These are phyloP conservation scores for Darevskia nairensis DNA, from an alignment of 2,797 vertebrate genomes.

Conservation along the genomic window DNA sequence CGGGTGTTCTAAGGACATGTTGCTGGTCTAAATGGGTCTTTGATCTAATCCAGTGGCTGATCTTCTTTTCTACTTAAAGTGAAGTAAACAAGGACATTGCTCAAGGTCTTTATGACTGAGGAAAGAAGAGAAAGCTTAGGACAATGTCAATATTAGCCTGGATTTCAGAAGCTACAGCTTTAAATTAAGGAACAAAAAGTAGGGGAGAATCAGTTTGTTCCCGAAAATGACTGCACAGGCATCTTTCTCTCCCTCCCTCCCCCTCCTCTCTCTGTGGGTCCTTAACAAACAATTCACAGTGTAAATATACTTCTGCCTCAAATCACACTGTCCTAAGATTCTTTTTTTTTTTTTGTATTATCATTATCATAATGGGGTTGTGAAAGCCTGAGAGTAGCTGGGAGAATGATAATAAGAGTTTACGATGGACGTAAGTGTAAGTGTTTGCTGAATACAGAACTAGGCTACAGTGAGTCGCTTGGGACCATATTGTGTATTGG, in stretches of 20 bases:
- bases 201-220: constrained; percentile 51
- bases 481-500: constrained; percentile 36
- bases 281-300: constrained; percentile 63
- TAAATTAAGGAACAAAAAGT: constrained; percentile 29
- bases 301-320: constrained; percentile 71
- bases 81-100: constrained; percentile 30
- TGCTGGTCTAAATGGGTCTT: no score
- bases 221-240: constrained; percentile 26
- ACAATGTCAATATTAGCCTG: constrained; percentile 31
- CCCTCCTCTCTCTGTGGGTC: constrained; percentile 34
- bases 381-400: constrained; percentile 69
- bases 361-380: constrained; percentile 77
- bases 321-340: constrained; percentile 64
- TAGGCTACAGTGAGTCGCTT: constrained; percentile 41
- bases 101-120: fast-evolving
- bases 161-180: constrained; percentile 45
- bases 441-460: constrained; percentile 66
- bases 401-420: constrained; percentile 68
- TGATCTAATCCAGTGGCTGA: no score
- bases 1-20: no score
- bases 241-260: background rate
- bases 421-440: constrained; percentile 46
- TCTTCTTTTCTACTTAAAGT: background rate
- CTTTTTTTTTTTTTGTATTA: constrained; percentile 59
- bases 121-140: background rate